Conservation (phyloP, 2,888 invertebrate genomes). For the Tipula unca region DNA sequence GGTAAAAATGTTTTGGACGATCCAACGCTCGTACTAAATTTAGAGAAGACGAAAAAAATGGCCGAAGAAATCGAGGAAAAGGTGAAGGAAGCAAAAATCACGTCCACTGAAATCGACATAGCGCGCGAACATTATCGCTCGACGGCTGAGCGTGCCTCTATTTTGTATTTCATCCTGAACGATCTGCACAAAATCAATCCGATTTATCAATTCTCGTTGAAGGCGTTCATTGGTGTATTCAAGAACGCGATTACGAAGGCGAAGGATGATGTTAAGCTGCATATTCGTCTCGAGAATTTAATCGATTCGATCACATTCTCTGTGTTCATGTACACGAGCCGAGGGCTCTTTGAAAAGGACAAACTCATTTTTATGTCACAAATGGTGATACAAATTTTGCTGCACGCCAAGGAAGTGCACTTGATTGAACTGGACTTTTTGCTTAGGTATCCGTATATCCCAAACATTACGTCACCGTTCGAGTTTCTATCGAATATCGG, state of each 20-base stretch:
- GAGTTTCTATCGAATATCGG: slow-evolving; percentile 68
- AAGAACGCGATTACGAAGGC: slow-evolving; percentile 65
- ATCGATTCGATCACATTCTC: slow-evolving; percentile 82
- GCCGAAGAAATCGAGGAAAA: slow-evolving; percentile 83
- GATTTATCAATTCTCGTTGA: slow-evolving; percentile 92
- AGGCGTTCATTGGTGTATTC: slow-evolving; percentile 88
- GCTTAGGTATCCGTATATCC: slow-evolving; percentile 71
- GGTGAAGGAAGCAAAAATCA: slow-evolving; percentile 80
- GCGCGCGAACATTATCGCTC: slow-evolving; percentile 81
- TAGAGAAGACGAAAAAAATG: slow-evolving; percentile 88
- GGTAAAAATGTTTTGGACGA: slow-evolving; percentile 89
- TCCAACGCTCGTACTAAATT: slow-evolving; percentile 79
- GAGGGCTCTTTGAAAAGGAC: slow-evolving; percentile 86
- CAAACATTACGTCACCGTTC: slow-evolving; percentile 67
- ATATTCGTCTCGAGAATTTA: slow-evolving; percentile 62
- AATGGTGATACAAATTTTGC: slow-evolving; percentile 66
- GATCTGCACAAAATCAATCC: slow-evolving; percentile 88
- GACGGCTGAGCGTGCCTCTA: slow-evolving; percentile 77
- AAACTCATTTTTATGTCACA: slow-evolving; percentile 85
- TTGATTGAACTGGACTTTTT: slow-evolving; percentile 76
- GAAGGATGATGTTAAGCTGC: slow-evolving; percentile 57
- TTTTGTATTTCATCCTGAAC: slow-evolving; percentile 88
- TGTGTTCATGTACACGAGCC: slow-evolving; percentile 78
- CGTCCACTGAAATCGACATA: slow-evolving; percentile 80
- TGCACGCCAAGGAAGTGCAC: slow-evolving; percentile 55